A percentile compares a stretch with the other conserved stretches of the same genome.
Evolutionary conservation across 2,797 vertebrate species (phyloP).

Genomic region (Momotus momota): DNA sequence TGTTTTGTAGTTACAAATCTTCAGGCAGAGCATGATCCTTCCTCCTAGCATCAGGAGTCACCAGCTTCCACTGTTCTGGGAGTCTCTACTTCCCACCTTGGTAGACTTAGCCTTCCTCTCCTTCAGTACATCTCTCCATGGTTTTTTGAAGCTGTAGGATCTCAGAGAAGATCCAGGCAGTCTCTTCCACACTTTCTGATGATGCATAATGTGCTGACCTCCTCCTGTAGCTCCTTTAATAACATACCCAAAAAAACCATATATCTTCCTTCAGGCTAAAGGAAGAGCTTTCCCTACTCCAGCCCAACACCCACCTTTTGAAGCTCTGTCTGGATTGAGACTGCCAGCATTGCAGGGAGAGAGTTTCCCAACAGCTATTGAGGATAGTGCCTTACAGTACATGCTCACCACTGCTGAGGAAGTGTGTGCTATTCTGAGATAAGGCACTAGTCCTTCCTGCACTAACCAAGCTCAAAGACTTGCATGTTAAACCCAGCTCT

Average conservation of each 20-base stretch:
- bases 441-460: rapidly evolving
- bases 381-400: no score
- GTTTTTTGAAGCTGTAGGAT: neutral
- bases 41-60: neutral
- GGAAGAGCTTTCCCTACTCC: neutral
- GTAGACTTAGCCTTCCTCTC: neutral
- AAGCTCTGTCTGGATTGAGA: neutral
- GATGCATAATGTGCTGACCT: rapidly evolving
- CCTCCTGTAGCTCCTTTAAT: neutral
- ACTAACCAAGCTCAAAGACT: rapidly evolving
- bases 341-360: rapidly evolving
- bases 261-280: neutral
- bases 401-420: neutral
- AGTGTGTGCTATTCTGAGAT: rapidly evolving
- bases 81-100: neutral
- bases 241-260: neutral
- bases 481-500: neutral
- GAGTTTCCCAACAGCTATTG: neutral
- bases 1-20: neutral
- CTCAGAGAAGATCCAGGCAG: neutral
- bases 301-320: neutral
- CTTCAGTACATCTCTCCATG: neutral
- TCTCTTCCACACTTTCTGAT: neutral
- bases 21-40: neutral
- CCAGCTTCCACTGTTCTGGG: neutral